phyloP scores from a whole-genome alignment of 2,113 vertebrate genomes.

The Chionomys nivalis region DNA sequence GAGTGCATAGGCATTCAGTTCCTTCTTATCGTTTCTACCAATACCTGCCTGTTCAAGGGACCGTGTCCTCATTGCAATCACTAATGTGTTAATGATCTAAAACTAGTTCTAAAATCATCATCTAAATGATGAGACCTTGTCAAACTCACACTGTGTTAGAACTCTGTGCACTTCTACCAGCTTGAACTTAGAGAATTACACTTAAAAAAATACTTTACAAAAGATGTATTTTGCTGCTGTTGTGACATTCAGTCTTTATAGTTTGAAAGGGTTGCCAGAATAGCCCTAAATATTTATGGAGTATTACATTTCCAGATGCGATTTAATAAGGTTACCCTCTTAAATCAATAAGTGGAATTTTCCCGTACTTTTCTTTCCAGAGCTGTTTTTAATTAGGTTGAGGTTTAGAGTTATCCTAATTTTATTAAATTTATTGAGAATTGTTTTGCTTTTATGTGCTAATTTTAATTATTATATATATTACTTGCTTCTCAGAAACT shows the following conservation, averaged over 20 bases:
- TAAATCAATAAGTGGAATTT: background rate
- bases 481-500: background rate
- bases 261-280: background rate
- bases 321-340: background rate
- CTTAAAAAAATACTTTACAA: background rate
- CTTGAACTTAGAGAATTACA: background rate
- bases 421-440: slow-evolving; percentile 11
- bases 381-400: background rate
- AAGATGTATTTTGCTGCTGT: background rate
- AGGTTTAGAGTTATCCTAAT: background rate
- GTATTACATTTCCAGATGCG: background rate
- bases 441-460: background rate
- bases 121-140: background rate
- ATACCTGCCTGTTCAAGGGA: accelerated
- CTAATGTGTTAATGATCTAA: background rate
- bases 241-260: background rate
- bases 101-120: too few species aligned
- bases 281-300: background rate
- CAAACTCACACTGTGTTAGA: background rate
- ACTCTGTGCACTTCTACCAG: background rate
- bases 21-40: too few species aligned
- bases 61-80: background rate
- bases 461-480: background rate
- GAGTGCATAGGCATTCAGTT: accelerated
- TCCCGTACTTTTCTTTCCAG: background rate